Evolutionary conservation across 2,113 vertebrate genomes (phyloP).

Genomic region (Mustela nigripes): DNA sequence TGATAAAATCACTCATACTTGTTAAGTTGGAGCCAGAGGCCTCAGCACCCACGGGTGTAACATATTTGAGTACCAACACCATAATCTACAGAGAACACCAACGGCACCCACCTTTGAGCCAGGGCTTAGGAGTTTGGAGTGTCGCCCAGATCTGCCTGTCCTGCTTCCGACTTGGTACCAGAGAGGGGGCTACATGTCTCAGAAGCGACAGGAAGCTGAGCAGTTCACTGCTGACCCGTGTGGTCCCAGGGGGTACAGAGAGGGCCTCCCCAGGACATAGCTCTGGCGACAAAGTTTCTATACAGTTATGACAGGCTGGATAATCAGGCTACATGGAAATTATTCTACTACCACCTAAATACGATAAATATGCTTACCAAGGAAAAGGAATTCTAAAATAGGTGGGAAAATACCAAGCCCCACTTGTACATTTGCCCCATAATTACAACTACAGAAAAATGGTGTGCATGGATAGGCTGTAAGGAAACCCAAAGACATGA

Average conservation of each 20-base stretch:
- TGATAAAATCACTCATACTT: not conserved
- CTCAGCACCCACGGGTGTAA: not conserved
- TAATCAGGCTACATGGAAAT: not conserved
- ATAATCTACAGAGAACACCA: not conserved
- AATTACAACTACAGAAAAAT: constrained; percentile 52
- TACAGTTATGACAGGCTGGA: not conserved
- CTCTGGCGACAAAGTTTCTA: not conserved
- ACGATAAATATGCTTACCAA: not conserved
- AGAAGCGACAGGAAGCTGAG: not conserved
- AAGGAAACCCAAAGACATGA: constrained; percentile 54
- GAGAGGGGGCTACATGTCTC: not conserved
- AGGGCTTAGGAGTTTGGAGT: not conserved
- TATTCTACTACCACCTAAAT: constrained; percentile 13
- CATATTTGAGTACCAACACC: not conserved
- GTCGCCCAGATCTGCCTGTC: not conserved
- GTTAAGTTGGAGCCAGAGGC: not conserved
- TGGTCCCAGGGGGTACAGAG: too few relatives aligned
- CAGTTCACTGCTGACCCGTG: not conserved
- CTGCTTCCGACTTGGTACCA: not conserved
- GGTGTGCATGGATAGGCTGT: not conserved
- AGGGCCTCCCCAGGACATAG: too few relatives aligned
- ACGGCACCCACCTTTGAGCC: not conserved
- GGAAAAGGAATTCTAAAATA: constrained; percentile 42
- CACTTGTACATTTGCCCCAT: not conserved
- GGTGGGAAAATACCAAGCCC: not conserved